Evolutionary conservation across 2,888 invertebrate species (phyloP), one percentile per base, ranked within the genome.

Genomic region (Phaedon cochleariae): DNA sequence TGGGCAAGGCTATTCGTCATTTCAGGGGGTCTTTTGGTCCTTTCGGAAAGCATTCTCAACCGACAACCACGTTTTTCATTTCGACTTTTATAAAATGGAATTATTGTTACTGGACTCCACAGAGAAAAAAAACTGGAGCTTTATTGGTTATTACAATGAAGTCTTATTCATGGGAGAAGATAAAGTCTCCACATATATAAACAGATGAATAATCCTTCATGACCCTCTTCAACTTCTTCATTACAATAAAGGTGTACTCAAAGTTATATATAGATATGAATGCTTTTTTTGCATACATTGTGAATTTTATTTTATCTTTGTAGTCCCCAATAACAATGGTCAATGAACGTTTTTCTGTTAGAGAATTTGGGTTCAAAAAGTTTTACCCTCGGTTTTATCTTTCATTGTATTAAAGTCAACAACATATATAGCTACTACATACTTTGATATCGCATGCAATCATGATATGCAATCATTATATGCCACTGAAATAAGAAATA

Each of bases 1-100:
- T 64, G 61, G 69, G 65, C 57, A 59, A 64, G 62, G 62, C 59
- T 69, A 73, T 76, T 71, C 73, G 68, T 76, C 76, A 75, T 76
- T 75, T 74, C 68, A 58, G 68, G 73, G 73, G 73, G 73, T 68
- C 69, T 54, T 51, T 60, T 61, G 73, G 73, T 68, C 69, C 54
- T 54, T 60, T 61, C 59, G 65, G 61, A 60, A 71, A 68, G 68
- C 59, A 71, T 68, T 71, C 69, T 64, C 51, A 69, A 64, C 65
- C 68, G 60, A 57, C 61, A 68, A 59, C 60, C 61, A 60, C 29
- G 62, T 57, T 60, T 49, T 52, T 60, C 57, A 65, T 62, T 49
- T 45, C 22, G 41, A 45, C 22, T 45, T 54, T 54, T 54, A 34
- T 54, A 34, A 34, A 54, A 34, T 18, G 37, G 41, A 45, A 57